Evolutionary conservation across 2,888 invertebrate species (phyloP), one percentile per base, ranked within the genome.

Genomic region (Resseliella maxima): DNA sequence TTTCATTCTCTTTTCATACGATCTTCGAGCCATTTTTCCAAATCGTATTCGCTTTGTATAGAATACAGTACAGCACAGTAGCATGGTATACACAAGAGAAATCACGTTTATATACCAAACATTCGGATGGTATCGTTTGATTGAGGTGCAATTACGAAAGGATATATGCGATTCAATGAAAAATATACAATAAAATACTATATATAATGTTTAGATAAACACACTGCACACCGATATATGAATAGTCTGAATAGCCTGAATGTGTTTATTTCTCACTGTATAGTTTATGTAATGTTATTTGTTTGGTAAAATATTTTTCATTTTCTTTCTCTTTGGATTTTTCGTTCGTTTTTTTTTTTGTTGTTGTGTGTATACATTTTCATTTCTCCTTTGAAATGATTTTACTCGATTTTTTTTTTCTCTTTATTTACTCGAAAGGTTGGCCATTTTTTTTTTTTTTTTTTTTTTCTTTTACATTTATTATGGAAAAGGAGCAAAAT

Each of bases 1-100:
- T 72, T 72, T 72, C 72, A 72, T 72, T 72, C 72, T 72, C 72
- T 72, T 5, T 72, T 72, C 72, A 6, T 31, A n/a, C 72, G 72
- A 15, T 72, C 15, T 72, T 72, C 72, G 72, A 59, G 5, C 24
- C 24, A 3, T 24, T 59, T 59, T 8, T 27, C 24, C 10, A 50
- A 18, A 24, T n/a, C n/a, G n/a, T 6, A 59, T 24, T 59, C 59
- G 24, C 59, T 24, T 6, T 50, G n/a, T 24, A 24, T 24, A n/a
- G 50, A 59, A 50, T 50, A 15, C 18, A 50, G 27, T 24, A 59
- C 27, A 24, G 24, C 1, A 0, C 59, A 3, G 2, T 6, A 6
- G 24, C 27, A 27, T n/a, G n/a, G n/a, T n/a, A 21, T 50, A 50
- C 12, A 50, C 18, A 50, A 50, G n/a, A n/a, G n/a, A n/a, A n/a